Percentiles rank a stretch among this genome's conserved stretches.
Evolutionary conservation across 2,797 vertebrate species (phyloP).

Genomic region (Adrianichthys oophorus): DNA sequence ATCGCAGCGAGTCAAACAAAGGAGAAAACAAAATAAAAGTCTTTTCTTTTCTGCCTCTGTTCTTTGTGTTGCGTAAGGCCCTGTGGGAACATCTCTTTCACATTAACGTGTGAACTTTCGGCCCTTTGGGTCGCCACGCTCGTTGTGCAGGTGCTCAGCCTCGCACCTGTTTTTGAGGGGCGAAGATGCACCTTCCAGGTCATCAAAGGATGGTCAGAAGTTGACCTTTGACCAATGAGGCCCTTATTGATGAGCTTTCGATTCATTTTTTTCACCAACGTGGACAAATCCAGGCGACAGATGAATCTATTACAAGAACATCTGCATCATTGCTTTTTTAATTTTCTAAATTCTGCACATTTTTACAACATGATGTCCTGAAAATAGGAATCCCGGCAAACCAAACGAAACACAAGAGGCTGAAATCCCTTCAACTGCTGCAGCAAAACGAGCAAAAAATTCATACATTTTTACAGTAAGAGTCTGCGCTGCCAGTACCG

Average conservation of each 20-base stretch:
- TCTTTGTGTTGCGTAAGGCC: neutral
- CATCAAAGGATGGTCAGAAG: neutral
- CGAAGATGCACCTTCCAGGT: neutral
- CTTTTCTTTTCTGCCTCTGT: neutral
- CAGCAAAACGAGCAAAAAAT: no score
- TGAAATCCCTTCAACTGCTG: no score
- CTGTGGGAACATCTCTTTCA: conserved; percentile 25
- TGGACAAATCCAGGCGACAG: no score
- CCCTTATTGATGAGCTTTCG: no score
- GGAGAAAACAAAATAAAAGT: conserved; percentile 31
- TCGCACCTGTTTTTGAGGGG: conserved; percentile 62
- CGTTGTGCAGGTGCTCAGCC: conserved; percentile 59
- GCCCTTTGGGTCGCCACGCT: conserved; percentile 45
- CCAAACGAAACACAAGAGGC: no score
- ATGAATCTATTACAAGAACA: neutral
- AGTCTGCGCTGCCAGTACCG: no score
- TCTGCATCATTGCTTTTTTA: no score
- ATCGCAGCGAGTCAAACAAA: conserved; percentile 39
- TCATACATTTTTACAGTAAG: no score
- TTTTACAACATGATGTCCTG: no score
- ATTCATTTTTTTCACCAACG: no score
- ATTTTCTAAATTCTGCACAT: no score
- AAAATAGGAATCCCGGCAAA: no score
- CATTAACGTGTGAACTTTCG: conserved; percentile 47
- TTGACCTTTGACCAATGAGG: neutral